Evolutionary conservation across 2,113 vertebrate genomes (phyloP).

Genomic region (Haliaeetus leucogaster): DNA sequence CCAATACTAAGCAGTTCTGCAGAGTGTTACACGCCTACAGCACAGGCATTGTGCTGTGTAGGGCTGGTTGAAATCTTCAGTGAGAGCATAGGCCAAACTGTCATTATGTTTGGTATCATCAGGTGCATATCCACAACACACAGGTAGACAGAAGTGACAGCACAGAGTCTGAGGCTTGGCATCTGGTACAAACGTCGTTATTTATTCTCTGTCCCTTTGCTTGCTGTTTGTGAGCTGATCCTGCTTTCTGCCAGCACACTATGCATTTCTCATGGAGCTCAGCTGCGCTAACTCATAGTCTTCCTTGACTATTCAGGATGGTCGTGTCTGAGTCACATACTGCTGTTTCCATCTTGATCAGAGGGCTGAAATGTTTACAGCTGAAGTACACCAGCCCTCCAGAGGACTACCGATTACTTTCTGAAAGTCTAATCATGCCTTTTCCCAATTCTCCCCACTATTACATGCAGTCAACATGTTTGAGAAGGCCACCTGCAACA

Average conservation of each 20-base stretch:
- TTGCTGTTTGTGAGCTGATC: background rate
- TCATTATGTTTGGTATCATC: accelerated
- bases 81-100: background rate
- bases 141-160: background rate
- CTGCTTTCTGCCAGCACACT: background rate
- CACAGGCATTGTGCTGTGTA: background rate
- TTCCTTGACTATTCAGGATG: background rate
- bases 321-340: background rate
- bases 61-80: background rate
- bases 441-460: background rate
- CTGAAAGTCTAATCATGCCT: background rate
- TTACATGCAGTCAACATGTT: background rate
- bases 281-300: background rate
- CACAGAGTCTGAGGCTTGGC: background rate
- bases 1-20: background rate
- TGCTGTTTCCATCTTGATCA: background rate
- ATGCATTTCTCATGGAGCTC: background rate
- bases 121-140: background rate
- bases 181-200: background rate
- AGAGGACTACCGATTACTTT: background rate
- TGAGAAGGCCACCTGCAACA: background rate
- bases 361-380: background rate
- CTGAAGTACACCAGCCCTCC: background rate
- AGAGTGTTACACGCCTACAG: background rate
- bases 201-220: background rate